Percentiles rank a stretch among this genome's conserved stretches.
Evolutionary conservation across 30 jellyfish, hydroid and myxozoan genomes (phyloP).

Genomic region (Hydractinia echinata): DNA sequence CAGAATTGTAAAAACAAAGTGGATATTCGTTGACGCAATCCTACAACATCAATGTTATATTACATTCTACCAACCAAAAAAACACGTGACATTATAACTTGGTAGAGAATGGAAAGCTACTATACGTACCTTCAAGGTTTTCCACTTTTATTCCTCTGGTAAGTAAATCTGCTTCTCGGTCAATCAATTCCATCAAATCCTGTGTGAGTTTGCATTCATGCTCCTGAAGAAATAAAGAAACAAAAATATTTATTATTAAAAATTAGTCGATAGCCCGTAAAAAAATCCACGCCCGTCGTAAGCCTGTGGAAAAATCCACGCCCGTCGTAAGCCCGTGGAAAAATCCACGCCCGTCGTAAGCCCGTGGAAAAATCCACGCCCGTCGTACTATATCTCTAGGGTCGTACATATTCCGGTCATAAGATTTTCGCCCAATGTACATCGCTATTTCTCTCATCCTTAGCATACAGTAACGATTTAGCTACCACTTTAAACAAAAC

Average conservation of each 20-base stretch:
- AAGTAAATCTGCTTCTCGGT: constrained; percentile 74
- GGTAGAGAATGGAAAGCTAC: background rate
- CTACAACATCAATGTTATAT: constrained; percentile 23
- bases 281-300: too few relatives aligned
- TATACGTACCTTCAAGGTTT: constrained; percentile 65
- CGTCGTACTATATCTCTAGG: too few relatives aligned
- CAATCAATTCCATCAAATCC: constrained; percentile 67
- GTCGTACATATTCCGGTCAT: too few relatives aligned
- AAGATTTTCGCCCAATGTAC: too few relatives aligned
- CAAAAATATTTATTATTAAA: background rate
- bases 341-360: too few relatives aligned
- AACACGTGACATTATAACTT: too few relatives aligned
- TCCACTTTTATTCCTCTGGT: constrained; percentile 74
- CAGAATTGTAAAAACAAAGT: constrained; percentile 83
- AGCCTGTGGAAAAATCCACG: too few relatives aligned
- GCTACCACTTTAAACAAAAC: too few relatives aligned
- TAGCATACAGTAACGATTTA: too few relatives aligned
- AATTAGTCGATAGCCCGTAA: background rate
- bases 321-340: too few relatives aligned
- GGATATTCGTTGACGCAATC: constrained; percentile 76
- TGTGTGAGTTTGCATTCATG: constrained; percentile 85
- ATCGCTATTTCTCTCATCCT: too few relatives aligned
- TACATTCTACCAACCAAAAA: background rate
- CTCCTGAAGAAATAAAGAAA: constrained; percentile 61
- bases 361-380: too few relatives aligned